Conservation (phyloP, 2,888 invertebrate genomes). For the Macrophya annulata region DNA sequence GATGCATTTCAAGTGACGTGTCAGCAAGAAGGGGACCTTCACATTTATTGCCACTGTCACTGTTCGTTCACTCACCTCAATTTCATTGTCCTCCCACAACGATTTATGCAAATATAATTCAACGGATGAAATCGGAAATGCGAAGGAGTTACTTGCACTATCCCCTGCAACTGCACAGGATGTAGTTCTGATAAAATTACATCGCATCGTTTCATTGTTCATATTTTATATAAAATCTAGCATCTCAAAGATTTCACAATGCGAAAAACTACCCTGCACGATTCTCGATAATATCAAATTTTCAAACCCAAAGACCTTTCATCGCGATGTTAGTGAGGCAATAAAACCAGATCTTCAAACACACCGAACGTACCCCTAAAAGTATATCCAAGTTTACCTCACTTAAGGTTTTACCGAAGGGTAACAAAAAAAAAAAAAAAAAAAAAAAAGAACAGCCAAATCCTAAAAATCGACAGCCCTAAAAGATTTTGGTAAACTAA, state of each 20-base stretch:
- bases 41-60: slow-evolving; percentile 52
- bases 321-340: slow-evolving; percentile 5
- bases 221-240: neutral
- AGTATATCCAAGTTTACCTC: slow-evolving; percentile 72
- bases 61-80: slow-evolving; percentile 52
- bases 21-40: slow-evolving; percentile 48
- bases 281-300: too few species aligned
- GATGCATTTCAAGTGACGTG: slow-evolving; percentile 53
- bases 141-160: slow-evolving; percentile 36
- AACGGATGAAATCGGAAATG: slow-evolving; percentile 52
- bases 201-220: slow-evolving; percentile 17
- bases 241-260: neutral
- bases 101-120: slow-evolving; percentile 73
- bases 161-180: slow-evolving; percentile 17
- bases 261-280: neutral
- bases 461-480: slow-evolving; percentile 26
- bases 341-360: slow-evolving; percentile 41
- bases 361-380: slow-evolving; percentile 62
- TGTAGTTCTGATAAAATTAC: neutral
- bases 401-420: neutral
- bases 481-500: slow-evolving; percentile 16
- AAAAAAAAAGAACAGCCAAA: neutral
- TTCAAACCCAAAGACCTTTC: neutral
- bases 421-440: neutral
- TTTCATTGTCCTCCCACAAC: slow-evolving; percentile 74